These are phyloP conservation scores for Labeo catla DNA, from an alignment of 2,113 vertebrate species.

Conservation along the genomic window DNA sequence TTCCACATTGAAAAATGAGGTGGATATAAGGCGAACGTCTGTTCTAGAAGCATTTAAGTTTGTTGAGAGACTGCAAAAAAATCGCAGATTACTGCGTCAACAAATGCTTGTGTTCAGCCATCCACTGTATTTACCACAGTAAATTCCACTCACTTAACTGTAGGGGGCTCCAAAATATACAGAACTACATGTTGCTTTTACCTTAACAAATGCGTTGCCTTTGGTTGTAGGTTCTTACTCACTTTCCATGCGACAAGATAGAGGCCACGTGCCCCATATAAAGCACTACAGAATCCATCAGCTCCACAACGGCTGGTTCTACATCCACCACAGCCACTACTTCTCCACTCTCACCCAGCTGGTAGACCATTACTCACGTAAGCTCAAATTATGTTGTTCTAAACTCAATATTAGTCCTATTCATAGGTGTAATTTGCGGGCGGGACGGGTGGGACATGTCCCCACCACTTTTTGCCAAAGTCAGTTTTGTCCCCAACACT, in stretches of 20 bases:
- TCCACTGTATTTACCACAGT: neutral
- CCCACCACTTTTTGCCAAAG: too few species aligned
- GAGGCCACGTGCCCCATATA: constrained; percentile 59
- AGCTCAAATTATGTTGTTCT: neutral
- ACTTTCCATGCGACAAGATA: constrained; percentile 74
- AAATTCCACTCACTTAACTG: neutral
- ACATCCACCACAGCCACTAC: constrained; percentile 80
- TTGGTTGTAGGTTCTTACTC: constrained; percentile 76
- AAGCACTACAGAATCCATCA: constrained; percentile 82
- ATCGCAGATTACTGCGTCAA: too few species aligned
- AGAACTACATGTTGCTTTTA: neutral
- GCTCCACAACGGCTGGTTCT: constrained; percentile 83
- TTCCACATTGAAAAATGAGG: too few species aligned
- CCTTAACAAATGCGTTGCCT: neutral
- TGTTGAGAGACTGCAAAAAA: neutral
- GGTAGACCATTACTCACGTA: constrained; percentile 86
- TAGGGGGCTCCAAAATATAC: neutral
- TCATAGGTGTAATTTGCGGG: too few species aligned
- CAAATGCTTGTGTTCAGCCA: too few species aligned
- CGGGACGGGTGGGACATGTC: too few species aligned
- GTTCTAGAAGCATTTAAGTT: neutral
- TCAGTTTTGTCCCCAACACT: too few species aligned
- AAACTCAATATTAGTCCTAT: neutral
- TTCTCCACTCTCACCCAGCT: constrained; percentile 81
- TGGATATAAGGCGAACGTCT: neutral